Conservation (phyloP, 1,140 invertebrate species). For the Brachionus rotundiformis region DNA sequence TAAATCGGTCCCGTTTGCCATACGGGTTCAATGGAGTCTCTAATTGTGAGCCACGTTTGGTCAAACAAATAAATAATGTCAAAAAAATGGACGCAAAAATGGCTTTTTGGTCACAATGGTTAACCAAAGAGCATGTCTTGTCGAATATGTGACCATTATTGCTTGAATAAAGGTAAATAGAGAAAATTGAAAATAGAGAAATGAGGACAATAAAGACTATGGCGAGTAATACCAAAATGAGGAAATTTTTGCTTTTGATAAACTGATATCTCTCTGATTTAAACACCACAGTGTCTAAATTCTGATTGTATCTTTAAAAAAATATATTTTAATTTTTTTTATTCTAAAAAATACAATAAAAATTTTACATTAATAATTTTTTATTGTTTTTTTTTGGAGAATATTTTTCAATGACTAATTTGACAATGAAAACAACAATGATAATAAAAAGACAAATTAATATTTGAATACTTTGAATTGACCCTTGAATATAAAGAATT, state of each 20-base stretch:
- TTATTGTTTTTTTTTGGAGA: background rate
- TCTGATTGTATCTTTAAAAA: background rate
- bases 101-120: background rate
- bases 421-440: background rate
- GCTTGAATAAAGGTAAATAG: background rate
- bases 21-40: constrained; percentile 29
- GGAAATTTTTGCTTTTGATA: background rate
- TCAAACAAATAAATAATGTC: background rate
- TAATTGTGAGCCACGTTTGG: background rate
- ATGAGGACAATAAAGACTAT: background rate
- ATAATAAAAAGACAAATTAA: background rate
- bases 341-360: too few species aligned
- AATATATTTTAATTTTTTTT: background rate
- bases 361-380: too few species aligned
- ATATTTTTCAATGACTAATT: background rate
- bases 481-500: background rate
- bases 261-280: background rate
- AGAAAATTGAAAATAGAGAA: background rate
- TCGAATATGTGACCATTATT: background rate
- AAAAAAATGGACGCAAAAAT: background rate
- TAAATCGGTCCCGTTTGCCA: background rate
- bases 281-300: background rate
- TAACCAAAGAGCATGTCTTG: background rate
- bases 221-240: background rate
- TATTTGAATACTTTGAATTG: background rate